phyloP scores from a whole-genome alignment of 2,888 invertebrate species.

The Deroplatys truncata region DNA sequence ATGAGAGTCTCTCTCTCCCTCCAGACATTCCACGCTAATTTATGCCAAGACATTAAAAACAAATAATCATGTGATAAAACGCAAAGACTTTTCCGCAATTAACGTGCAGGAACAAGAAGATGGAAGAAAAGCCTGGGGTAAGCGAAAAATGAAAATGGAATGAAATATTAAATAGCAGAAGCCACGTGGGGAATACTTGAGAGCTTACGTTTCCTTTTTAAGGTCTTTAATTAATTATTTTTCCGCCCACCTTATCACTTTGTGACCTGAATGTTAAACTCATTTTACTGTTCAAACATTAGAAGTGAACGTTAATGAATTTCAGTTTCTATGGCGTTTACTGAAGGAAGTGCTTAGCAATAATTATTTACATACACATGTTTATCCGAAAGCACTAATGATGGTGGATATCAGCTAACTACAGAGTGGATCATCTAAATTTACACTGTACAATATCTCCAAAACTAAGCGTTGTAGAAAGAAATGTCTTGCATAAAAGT shows the following conservation, averaged over 20 bases:
- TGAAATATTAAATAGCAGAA: not conserved
- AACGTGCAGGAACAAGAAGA: not conserved
- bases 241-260: not conserved
- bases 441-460: no score
- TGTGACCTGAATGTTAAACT: not conserved
- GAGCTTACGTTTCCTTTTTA: not conserved
- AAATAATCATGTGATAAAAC: constrained; percentile 9
- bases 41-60: constrained; percentile 10
- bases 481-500: no score
- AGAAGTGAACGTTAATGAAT: not conserved
- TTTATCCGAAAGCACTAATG: no score
- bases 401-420: no score
- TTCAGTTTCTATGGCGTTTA: not conserved
- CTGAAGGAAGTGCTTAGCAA: not conserved
- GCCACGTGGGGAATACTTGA: not conserved
- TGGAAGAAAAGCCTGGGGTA: not conserved
- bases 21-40: not conserved
- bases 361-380: no score
- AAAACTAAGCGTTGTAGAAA: no score
- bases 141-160: not conserved
- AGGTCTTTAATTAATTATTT: not conserved
- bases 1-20: not conserved
- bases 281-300: not conserved
- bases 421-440: no score
- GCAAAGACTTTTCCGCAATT: not conserved